These are phyloP conservation scores for Apamea crenata DNA, from an alignment of 2,888 invertebrate species.

Conservation along the genomic window DNA sequence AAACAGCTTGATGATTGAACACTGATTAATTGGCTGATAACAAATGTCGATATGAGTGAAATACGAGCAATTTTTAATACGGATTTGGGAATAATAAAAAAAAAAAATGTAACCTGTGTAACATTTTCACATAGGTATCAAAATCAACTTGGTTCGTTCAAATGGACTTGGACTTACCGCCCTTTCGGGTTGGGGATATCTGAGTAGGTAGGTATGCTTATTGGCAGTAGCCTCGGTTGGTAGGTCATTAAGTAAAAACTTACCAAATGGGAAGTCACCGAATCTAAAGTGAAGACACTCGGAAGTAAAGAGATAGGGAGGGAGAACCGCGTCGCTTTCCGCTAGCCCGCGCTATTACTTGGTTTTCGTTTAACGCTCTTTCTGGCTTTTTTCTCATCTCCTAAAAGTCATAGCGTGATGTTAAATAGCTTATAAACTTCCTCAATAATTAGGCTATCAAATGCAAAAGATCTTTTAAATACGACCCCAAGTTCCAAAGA, in stretches of 20 bases:
- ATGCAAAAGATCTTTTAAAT: background rate
- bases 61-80: constrained; percentile 16
- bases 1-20: constrained; percentile 47
- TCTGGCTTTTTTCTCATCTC: background rate
- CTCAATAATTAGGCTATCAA: background rate
- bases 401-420: background rate
- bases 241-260: background rate
- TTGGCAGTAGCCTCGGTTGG: background rate
- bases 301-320: background rate
- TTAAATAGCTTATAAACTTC: background rate
- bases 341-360: background rate
- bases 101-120: background rate
- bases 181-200: background rate
- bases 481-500: background rate
- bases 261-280: background rate
- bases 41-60: constrained; percentile 42
- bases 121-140: background rate
- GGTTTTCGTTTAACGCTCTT: background rate
- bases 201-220: background rate
- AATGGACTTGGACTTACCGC: background rate
- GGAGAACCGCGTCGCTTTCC: background rate
- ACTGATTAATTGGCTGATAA: constrained; percentile 58
- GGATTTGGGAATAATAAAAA: background rate
- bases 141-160: background rate
- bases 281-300: background rate